Conservation (phyloP, 2,888 invertebrate genomes). For the Oconnorella tubifera region DNA sequence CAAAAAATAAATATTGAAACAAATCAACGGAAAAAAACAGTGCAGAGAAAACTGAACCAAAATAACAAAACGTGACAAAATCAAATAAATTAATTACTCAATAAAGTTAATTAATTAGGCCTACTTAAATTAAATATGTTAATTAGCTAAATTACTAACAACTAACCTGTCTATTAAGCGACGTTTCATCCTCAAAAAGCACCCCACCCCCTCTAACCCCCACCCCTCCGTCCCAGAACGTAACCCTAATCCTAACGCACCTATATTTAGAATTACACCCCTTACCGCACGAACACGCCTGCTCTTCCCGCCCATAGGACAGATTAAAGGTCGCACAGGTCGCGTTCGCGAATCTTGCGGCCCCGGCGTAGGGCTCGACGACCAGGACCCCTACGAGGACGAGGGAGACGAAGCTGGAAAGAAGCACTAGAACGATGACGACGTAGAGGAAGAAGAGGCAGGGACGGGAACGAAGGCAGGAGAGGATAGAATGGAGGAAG, state of each 20-base stretch:
- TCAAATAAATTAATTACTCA: too few relatives aligned
- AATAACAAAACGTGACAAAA: too few relatives aligned
- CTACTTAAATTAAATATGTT: too few relatives aligned
- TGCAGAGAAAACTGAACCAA: too few relatives aligned
- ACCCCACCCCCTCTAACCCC: slow-evolving; percentile 15
- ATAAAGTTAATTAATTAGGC: too few relatives aligned
- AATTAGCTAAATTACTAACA: too few relatives aligned
- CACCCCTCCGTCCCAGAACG: slow-evolving; percentile 14
- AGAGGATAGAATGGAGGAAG: not conserved
- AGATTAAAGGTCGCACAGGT: slow-evolving; percentile 18
- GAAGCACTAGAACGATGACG: slow-evolving; percentile 23
- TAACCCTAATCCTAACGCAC: slow-evolving; percentile 25
- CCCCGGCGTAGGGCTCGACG: slow-evolving; percentile 25
- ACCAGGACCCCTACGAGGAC: slow-evolving; percentile 28
- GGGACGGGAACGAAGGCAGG: slow-evolving; percentile 11
- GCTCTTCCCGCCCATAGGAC: slow-evolving; percentile 14
- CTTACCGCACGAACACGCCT: slow-evolving; percentile 30
- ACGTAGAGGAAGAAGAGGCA: slow-evolving; percentile 27
- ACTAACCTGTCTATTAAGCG: slow-evolving; percentile 25
- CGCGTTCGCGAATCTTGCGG: slow-evolving; percentile 18
- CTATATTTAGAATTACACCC: slow-evolving; percentile 25
- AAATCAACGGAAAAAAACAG: too few relatives aligned
- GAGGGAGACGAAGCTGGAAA: slow-evolving; percentile 27
- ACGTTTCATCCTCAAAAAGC: slow-evolving; percentile 25
- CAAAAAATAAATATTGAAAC: too few relatives aligned